These are phyloP conservation scores for Yasuhikotakia modesta DNA, from an alignment of 2,797 vertebrate species.

Conservation along the genomic window DNA sequence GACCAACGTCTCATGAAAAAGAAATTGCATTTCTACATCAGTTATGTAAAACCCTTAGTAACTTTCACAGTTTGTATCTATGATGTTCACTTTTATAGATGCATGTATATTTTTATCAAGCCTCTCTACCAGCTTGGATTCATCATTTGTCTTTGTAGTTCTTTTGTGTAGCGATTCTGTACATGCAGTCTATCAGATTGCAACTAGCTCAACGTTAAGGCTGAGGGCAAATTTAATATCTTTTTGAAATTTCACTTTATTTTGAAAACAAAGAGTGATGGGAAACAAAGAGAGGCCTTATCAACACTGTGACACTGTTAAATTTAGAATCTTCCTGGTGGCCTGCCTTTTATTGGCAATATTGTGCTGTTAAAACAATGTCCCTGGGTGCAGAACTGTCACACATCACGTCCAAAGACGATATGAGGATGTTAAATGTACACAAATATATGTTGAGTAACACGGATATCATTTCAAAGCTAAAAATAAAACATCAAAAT, in stretches of 20 bases:
- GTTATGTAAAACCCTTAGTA: constrained; percentile 31
- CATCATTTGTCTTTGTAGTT: constrained; percentile 20
- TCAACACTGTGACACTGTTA: constrained; percentile 37
- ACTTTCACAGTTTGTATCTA: constrained; percentile 29
- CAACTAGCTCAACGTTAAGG: constrained; percentile 16
- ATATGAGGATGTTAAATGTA: constrained; percentile 43
- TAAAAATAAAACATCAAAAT: constrained; percentile 10
- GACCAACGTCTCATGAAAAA: background rate
- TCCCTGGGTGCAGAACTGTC: constrained; percentile 44
- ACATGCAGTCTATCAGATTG: constrained; percentile 15
- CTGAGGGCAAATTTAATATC: constrained; percentile 43
- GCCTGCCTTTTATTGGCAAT: constrained; percentile 40
- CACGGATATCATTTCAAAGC: constrained; percentile 15
- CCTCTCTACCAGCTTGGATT: background rate
- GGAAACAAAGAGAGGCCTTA: constrained; percentile 45
- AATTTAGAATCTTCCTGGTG: constrained; percentile 45
- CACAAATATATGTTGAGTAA: constrained; percentile 27
- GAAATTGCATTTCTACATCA: constrained; percentile 25
- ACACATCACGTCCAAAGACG: constrained; percentile 39
- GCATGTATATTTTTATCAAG: constrained; percentile 42
- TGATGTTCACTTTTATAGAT: constrained; percentile 45
- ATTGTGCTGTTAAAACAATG: constrained; percentile 22
- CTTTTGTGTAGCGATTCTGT: background rate
- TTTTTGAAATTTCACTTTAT: constrained; percentile 44
- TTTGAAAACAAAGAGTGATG: constrained; percentile 34